Base-by-base conservation (phyloP, 2,797 vertebrate species). In the Percopsis omiscomaycus region DNA sequence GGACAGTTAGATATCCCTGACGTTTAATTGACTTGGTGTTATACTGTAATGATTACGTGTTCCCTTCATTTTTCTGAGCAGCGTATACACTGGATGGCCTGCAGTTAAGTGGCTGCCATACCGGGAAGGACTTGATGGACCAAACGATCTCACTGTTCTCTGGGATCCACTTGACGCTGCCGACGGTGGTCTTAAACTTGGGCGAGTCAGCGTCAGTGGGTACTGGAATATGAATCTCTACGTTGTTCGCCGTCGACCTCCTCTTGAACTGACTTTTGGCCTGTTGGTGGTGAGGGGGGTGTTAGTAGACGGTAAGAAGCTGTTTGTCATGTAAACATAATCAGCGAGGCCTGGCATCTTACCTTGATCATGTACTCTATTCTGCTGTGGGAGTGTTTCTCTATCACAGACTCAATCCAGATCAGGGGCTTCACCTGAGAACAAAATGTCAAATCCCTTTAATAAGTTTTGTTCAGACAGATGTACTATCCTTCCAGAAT, bases 331-430 rank as follows among this genome's bases (percentile, higher is more conserved):
- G 22, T 54, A 16, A 54, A 29, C 11, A 27, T 11, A 29, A 2
- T 28, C 11, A 12, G 16, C 10, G 37, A 27, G 8, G 10, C n/a
- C 11, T 12, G 15, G 1, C 32, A n/a, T 16, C 28, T 63, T 53
- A 95, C 95, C 94, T 95, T 96, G 79, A 96, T 94, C 94, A 96
- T 96, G 85, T 95, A 96, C 84, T 96, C 95, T 0, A 96, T 95
- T 67, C 94, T 93, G 85, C 95, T 96, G 85, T 96, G 95, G n/a
- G 94, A 96, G 80, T 95, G 94, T 73, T 95, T 95, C 71, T 96
- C 95, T 10, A 95, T 96, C 76, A 96, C 95, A 0, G 94, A 96
- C 71, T 96, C 95, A 1, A 96, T 95, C 95, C 95, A 96, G 80
- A 96, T 95, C 73, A 96, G 78, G 0, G 94, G 95, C 76, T 96